A percentile compares a stretch with the other conserved stretches of the same genome.
These are phyloP conservation scores for Tricholauxania praeusta DNA, from an alignment of 2,888 invertebrate genomes.

Conservation along the genomic window DNA sequence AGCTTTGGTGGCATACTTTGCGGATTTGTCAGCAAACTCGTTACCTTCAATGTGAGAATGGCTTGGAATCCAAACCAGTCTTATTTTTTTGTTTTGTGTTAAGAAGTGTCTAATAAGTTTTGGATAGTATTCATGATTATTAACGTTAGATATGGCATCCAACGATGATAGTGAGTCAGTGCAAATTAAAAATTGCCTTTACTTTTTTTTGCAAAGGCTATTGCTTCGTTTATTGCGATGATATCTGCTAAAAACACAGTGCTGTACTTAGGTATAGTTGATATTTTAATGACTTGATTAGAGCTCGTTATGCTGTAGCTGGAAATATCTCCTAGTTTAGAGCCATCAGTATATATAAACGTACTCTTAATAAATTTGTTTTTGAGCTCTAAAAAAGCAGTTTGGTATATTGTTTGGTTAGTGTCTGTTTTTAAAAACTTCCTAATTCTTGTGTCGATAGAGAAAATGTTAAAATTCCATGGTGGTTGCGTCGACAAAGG, in stretches of 20 bases:
- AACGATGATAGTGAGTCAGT: constrained; percentile 16
- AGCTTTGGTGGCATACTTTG: neutral
- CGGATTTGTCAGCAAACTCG: constrained; percentile 23
- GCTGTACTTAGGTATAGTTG: constrained; percentile 1
- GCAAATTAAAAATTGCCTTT: neutral
- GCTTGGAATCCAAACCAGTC: constrained; percentile 18
- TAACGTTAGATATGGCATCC: constrained; percentile 1
- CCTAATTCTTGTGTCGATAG: no score
- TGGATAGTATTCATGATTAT: constrained; percentile 15
- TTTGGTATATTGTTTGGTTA: no score
- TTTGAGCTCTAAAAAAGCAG: neutral
- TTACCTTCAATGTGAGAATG: constrained; percentile 25
- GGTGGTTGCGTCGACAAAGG: no score
- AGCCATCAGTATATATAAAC: neutral
- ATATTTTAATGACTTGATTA: neutral
- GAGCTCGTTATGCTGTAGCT: constrained; percentile 18
- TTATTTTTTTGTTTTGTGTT: neutral
- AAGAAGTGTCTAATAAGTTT: neutral
- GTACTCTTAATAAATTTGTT: neutral
- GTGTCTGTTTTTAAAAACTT: no score
- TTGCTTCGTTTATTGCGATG: constrained; percentile 20
- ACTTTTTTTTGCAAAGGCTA: neutral
- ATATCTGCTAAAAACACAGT: constrained; percentile 15
- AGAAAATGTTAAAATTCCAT: no score
- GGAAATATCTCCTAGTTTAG: neutral